phyloP scores from a whole-genome alignment of 2,888 invertebrate species.

The Agriopis leucophaearia region DNA sequence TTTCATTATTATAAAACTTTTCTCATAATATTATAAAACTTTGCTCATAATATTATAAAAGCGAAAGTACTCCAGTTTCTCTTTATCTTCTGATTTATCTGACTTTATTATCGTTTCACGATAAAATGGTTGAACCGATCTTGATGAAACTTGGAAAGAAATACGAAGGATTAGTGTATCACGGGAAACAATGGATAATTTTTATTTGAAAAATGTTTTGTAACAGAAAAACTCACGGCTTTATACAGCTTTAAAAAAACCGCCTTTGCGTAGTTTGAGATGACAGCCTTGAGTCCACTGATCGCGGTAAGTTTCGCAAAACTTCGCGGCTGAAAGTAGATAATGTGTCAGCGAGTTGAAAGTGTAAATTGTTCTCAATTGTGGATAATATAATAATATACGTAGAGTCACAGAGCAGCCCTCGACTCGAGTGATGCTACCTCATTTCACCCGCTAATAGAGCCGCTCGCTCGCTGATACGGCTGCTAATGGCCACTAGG shows the following conservation, averaged over 20 bases:
- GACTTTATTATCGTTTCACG: too few species aligned
- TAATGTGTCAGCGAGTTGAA: not conserved
- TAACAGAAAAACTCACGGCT: not conserved
- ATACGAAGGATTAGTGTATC: too few species aligned
- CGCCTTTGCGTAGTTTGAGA: not conserved
- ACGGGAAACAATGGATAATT: too few species aligned
- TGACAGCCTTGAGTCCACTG: not conserved
- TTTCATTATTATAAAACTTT: too few species aligned
- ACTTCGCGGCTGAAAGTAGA: not conserved
- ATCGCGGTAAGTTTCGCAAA: not conserved
- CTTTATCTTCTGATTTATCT: too few species aligned
- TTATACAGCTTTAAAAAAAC: not conserved
- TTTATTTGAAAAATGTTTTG: not conserved
- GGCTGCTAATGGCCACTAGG: not conserved
- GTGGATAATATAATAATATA: too few species aligned
- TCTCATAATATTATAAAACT: too few species aligned
- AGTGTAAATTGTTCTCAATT: not conserved
- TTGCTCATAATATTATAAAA: too few species aligned
- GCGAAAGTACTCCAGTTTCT: too few species aligned
- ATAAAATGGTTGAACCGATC: too few species aligned
- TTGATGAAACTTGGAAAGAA: too few species aligned
- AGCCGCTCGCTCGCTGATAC: slow-evolving; percentile 5
- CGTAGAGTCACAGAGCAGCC: not conserved
- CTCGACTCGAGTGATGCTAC: not conserved
- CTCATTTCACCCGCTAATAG: slow-evolving; percentile 29